Conservation (phyloP, 2,888 invertebrate species). For the Tiliacea aurago region DNA sequence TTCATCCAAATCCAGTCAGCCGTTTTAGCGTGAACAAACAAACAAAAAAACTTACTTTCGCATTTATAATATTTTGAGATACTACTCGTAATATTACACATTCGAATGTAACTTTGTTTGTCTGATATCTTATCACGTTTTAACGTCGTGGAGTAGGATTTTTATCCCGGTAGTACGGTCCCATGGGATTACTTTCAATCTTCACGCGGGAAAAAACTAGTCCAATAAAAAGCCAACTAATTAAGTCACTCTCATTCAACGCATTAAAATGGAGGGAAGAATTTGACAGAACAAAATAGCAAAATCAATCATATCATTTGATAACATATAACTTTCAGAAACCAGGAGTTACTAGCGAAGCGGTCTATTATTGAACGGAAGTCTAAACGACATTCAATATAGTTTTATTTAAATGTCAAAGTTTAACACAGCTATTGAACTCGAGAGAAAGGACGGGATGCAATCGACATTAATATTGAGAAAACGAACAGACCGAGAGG, state of each 20-base stretch:
- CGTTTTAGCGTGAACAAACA: no score
- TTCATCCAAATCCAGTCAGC: no score
- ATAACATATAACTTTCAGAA: slow-evolving; percentile 10
- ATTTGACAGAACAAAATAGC: no score
- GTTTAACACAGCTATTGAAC: slow-evolving; percentile 44
- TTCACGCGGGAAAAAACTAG: not conserved
- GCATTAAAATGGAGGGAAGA: no score
- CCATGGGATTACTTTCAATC: not conserved
- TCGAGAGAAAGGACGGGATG: slow-evolving; percentile 34
- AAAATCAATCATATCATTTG: not conserved
- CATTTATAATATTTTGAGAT: no score
- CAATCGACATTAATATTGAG: slow-evolving; percentile 20
- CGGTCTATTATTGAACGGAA: not conserved
- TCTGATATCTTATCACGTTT: not conserved
- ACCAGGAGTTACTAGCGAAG: not conserved
- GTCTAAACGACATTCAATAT: slow-evolving; percentile 21
- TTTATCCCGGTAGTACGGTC: not conserved
- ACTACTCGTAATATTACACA: no score
- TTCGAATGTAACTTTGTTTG: not conserved
- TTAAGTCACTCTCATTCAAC: no score
- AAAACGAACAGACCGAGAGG: slow-evolving; percentile 3
- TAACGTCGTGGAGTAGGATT: no score
- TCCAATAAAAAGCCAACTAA: not conserved
- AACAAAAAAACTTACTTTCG: no score
- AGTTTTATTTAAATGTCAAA: slow-evolving; percentile 48